phyloP scores from a whole-genome alignment of 1,140 invertebrate genomes.

The Drosophila pseudoobscura region DNA sequence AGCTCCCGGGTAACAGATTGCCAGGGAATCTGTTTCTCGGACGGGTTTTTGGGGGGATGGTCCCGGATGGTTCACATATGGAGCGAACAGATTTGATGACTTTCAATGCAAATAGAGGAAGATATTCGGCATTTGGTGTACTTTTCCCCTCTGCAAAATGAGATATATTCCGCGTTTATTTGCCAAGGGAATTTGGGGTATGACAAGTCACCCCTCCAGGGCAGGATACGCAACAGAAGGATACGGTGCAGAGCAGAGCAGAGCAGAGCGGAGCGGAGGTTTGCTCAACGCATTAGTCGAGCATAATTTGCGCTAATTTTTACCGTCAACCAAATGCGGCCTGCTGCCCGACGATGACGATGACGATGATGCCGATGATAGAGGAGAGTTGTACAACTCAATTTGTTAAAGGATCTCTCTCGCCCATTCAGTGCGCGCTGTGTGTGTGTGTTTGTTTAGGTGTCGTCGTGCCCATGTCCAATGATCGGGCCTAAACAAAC shows the following conservation, averaged over 20 bases:
- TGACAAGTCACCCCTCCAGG: slow-evolving; percentile 47
- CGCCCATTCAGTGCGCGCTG: slow-evolving; percentile 36
- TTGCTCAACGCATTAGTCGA: slow-evolving; percentile 68
- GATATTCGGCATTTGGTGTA: not conserved
- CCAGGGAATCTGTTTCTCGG: slow-evolving; percentile 9
- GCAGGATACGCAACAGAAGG: not conserved
- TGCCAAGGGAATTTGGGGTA: slow-evolving; percentile 40
- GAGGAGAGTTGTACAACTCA: slow-evolving; percentile 53
- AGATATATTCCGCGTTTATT: slow-evolving; percentile 20
- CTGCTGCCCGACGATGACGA: too few species aligned
- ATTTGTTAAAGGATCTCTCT: slow-evolving; percentile 46
- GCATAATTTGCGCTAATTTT: slow-evolving; percentile 81
- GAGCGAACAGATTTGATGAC: slow-evolving; percentile 37
- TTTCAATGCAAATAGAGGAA: slow-evolving; percentile 43
- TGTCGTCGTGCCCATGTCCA: slow-evolving; percentile 31
- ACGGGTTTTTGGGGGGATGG: not conserved
- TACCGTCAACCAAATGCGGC: slow-evolving; percentile 27
- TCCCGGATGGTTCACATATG: slow-evolving; percentile 26
- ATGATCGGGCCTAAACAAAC: slow-evolving; percentile 62
- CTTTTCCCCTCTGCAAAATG: not conserved
- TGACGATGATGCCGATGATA: slow-evolving; percentile 17
- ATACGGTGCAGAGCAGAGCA: not conserved
- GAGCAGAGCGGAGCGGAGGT: slow-evolving; percentile 28
- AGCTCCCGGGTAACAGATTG: slow-evolving; percentile 57
- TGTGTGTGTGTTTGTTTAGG: slow-evolving; percentile 31